Evolutionary conservation across 1,140 invertebrate species (phyloP), one percentile per base, ranked within the genome.

Genomic region (Eubasilissa regina): DNA sequence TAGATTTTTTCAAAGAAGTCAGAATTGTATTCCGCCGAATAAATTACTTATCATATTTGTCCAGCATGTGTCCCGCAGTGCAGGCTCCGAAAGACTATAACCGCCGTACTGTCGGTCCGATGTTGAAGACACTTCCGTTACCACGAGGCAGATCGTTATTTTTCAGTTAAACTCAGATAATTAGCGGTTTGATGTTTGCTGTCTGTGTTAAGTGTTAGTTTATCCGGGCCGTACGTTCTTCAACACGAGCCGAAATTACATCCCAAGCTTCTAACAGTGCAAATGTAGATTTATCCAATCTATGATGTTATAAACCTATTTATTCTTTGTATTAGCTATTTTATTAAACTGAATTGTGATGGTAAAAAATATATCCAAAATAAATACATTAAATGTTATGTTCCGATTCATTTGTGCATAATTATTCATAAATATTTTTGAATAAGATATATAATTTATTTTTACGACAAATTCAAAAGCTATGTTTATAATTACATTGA

Each of bases 181-280:
- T 78, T 78, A 78, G 64, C 43, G 51, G 77, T 73, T 78, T 44
- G 77, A 70, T 78, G 68, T 77, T 77, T 70, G 76, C 76, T 77
- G 62, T 68, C 76, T 70, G 15, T 48, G 66, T 73, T 73, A 60
- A 73, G 68, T 73, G 51, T 64, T 72, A 25, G 64, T 60, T 60
- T 72, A 58, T 64, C 53, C 35, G 35, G 55, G 66, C 44, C 21
- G 68, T 77, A 77, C 21, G 15, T 72, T 72, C 68, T 56, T 15
- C 11, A 55, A 55, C 43, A 10, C 55, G 17, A 35, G 51, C 11
- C 13, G 13, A 25, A 11, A 45, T 60, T 55, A 75, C 73, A 17
- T 7, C 35, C 7, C 10, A 17, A 75, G 73, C 43, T 66, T 44
- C n/a, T 15, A 35, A 35, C 25, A 1, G 25, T 6, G 25, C 1